Evolutionary conservation across 2,888 invertebrate species (phyloP), one percentile per base, ranked within the genome.

Genomic region (Drosophila neutralis): DNA sequence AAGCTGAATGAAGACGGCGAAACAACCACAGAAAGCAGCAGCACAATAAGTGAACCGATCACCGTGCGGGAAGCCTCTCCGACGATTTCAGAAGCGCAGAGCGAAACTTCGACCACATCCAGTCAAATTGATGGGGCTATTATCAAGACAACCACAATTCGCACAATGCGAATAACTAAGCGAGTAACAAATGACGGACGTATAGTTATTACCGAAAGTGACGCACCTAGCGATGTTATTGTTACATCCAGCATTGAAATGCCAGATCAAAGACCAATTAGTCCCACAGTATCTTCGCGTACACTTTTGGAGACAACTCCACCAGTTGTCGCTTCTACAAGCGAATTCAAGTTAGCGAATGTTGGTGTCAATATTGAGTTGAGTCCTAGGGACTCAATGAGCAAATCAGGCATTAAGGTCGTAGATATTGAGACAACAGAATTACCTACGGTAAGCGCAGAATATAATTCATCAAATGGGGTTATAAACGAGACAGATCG

Each of bases 61-160:
- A 86, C 82, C 4, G 80, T 90, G 29, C 80, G 90, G 0, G 87
- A 87, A 75, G 57, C 45, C 13, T 90, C 87, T 10, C 90, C 90
- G 61, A 72, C 89, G 7, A 75, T 79, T 54, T 83, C 85, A 11
- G 87, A 88, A 67, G 38, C 76, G 35, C 87, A 76, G 7, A 90
- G 87, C 64, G 87, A 88, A 60, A 53, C 75, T 18, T 90, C 89
- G 54, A 89, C 87, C 2, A 78, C 84, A 68, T 88, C 89, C 45
- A 88, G 90, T 66, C 90, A 89, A 73, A 59, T 84, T 35, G 87
- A 88, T 73, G 91, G 91, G 38, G 88, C 91, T 27, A 89, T 92
- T 40, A 90, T 91, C 29, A 92, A 91, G 65, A 92, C 92, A 59
- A 92, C 92, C 31, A 92, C 92, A n/a, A 91, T 91, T 75, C 92